Percentiles rank a stretch among this genome's conserved stretches.
phyloP scores from a whole-genome alignment of 2,113 vertebrate genomes.

The Patagioenas fasciata region DNA sequence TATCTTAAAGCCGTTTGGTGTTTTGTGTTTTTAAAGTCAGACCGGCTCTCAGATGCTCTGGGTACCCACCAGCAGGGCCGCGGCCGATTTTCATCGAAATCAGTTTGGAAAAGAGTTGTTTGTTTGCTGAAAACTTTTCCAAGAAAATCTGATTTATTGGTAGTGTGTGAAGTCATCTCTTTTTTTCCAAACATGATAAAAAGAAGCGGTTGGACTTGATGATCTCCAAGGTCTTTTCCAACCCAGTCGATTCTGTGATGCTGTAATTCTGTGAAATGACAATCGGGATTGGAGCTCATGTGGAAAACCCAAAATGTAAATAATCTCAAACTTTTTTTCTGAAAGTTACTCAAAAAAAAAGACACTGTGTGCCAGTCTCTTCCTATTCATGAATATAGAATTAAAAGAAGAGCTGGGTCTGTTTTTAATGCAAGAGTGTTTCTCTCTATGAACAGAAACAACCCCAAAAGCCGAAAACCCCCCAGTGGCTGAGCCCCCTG shows the following conservation, averaged over 20 bases:
- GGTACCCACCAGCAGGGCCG: not conserved
- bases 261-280: not conserved
- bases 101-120: not conserved
- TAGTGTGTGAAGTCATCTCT: not conserved
- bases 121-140: not conserved
- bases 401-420: not conserved
- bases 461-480: not conserved
- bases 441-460: conserved; percentile 9
- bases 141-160: not conserved
- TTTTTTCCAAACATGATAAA: not conserved
- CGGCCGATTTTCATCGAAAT: not conserved
- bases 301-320: not conserved
- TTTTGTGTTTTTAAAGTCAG: not conserved
- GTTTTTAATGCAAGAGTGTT: conserved; percentile 24
- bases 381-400: not conserved
- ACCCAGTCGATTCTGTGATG: no score
- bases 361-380: not conserved
- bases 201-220: not conserved
- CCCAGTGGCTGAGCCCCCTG: not conserved
- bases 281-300: not conserved
- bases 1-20: not conserved
- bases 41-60: not conserved
- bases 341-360: not conserved
- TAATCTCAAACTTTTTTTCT: not conserved
- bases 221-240: no score